Percentiles rank a stretch among this genome's conserved stretches.
These are phyloP conservation scores for Epinotia brunnichana DNA, from an alignment of 2,888 invertebrate species.

Conservation along the genomic window DNA sequence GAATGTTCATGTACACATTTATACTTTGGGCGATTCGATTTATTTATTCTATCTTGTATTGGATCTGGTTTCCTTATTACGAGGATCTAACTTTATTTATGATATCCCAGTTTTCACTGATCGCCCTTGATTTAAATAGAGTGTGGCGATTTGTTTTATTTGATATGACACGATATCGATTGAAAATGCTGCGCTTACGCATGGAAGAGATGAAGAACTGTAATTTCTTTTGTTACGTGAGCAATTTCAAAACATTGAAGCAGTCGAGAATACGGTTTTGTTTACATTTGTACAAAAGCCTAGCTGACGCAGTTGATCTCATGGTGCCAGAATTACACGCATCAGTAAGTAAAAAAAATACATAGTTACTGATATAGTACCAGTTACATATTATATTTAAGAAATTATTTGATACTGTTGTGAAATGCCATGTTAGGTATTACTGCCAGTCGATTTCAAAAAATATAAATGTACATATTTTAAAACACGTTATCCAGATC, in stretches of 20 bases:
- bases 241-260: constrained; percentile 62
- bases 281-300: constrained; percentile 62
- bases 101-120: constrained; percentile 60
- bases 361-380: no score
- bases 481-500: no score
- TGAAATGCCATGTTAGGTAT: not conserved
- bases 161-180: constrained; percentile 65
- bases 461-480: no score
- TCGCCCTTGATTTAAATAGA: constrained; percentile 69
- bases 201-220: constrained; percentile 63
- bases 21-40: constrained; percentile 61
- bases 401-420: no score
- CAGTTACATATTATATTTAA: no score
- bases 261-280: constrained; percentile 66
- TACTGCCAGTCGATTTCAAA: no score
- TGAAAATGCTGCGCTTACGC: constrained; percentile 63
- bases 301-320: constrained; percentile 67
- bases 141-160: constrained; percentile 71
- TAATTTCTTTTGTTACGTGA: constrained; percentile 67
- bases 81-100: constrained; percentile 53
- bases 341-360: constrained; percentile 63
- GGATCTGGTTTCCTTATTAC: constrained; percentile 56
- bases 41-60: constrained; percentile 59
- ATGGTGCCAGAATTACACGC: constrained; percentile 68
- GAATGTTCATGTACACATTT: constrained; percentile 52